Evolutionary conservation across 2,113 vertebrate genomes (phyloP), one percentile per base, ranked within the genome.

Genomic region (Henicopernis longicauda): DNA sequence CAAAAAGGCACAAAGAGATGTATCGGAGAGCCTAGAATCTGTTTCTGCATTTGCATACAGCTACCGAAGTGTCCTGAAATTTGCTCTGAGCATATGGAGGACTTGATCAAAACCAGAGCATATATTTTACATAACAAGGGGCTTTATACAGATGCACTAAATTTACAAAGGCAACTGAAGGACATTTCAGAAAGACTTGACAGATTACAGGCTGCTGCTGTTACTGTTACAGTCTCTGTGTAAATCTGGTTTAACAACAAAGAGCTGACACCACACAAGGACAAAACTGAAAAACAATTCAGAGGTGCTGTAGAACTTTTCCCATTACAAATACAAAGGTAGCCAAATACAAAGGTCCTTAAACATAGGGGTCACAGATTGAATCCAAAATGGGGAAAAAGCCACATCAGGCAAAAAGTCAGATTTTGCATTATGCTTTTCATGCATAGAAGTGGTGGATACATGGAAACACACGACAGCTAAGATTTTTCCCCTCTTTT

Each of bases 91-190:
- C 81, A 86, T 93, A 83, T 45, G 59, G 84, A 93, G 67, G 82
- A 36, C 50, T 85, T 87, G 91, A 96, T 96, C 93, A 86, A 91
- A 95, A 90, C 2, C 74, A 85, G 58, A 88, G 55, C 62, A 63
- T 71, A 47, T 45, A 91, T 94, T 96, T 96, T 93, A 94, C 78
- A 81, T 82, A 84, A 84, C n/a, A 90, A 82, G 87, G n/a, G 67
- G 36, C 21, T 93, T 92, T 76, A 70, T 93, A 94, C 82, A 86
- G 89, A 95, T 93, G 90, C 2, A 32, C 31, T 95, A 83, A 91
- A 90, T 90, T 96, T 91, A 88, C 84, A 83, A 96, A 96, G 93
- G 84, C 93, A 95, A 81, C 67, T 95, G 91, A 93, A 97, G 93
- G 95, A 94, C 47, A 0, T 88, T 86, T 96, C 74, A 88, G 93